Percentiles rank a stretch among this genome's conserved stretches.
phyloP scores from a whole-genome alignment of 2,888 invertebrate species.

The Axea sp. region DNA sequence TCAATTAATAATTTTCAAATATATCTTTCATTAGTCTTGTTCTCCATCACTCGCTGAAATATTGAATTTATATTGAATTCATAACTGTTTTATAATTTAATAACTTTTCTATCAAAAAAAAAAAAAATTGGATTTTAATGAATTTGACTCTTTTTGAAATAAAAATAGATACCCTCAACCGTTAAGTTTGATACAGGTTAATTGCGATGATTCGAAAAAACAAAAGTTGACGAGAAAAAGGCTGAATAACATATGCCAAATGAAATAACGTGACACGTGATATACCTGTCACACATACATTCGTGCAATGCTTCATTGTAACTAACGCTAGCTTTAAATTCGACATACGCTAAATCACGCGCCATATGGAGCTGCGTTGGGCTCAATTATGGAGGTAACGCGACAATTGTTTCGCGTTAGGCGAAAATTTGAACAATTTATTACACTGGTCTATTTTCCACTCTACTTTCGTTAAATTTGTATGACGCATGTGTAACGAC shows the following conservation, averaged over 20 bases:
- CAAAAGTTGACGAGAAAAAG: constrained; percentile 33
- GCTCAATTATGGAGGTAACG: constrained; percentile 35
- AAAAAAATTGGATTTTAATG: no score
- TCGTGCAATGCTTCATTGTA: constrained; percentile 65
- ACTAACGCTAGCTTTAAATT: constrained; percentile 38
- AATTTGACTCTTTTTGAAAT: no score
- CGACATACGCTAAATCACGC: constrained; percentile 52
- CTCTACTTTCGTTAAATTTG: background rate
- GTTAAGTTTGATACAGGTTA: constrained; percentile 66
- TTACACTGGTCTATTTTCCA: background rate
- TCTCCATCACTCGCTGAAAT: no score
- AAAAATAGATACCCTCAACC: constrained; percentile 2
- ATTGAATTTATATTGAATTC: no score
- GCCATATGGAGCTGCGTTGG: constrained; percentile 61
- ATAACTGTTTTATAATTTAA: no score
- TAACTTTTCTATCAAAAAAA: no score
- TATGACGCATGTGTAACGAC: constrained; percentile 11
- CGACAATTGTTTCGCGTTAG: constrained; percentile 15
- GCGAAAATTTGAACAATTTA: constrained; percentile 12
- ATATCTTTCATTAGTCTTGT: no score
- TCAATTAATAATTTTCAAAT: no score
- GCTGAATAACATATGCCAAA: constrained; percentile 50
- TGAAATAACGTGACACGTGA: constrained; percentile 57
- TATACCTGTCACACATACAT: constrained; percentile 57
- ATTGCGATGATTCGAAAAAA: constrained; percentile 70